Percentiles rank a stretch among this genome's conserved stretches.
Conservation (phyloP, 2,113 vertebrate species). For the Cisticola juncidis region DNA sequence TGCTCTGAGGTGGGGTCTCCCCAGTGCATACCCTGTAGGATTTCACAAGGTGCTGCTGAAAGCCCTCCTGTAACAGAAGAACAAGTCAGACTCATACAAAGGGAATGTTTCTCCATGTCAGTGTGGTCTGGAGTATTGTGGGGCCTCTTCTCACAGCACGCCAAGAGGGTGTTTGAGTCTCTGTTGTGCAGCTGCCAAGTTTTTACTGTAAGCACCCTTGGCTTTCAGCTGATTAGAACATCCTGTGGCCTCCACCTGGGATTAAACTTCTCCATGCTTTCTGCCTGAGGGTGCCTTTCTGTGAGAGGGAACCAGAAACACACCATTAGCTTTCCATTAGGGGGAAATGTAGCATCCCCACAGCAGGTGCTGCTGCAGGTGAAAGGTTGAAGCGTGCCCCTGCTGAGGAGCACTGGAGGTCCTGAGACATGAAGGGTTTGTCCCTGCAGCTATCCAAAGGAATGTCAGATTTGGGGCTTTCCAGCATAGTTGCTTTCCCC, state of each 20-base stretch:
- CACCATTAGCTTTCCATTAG: neutral
- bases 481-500: neutral
- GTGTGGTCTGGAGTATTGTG: neutral
- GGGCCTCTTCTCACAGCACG: neutral
- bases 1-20: neutral
- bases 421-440: neutral
- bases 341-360: neutral
- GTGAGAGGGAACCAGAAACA: neutral
- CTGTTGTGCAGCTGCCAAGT: neutral
- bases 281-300: neutral
- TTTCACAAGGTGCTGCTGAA: neutral
- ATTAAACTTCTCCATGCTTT: neutral
- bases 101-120: neutral
- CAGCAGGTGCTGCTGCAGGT: neutral
- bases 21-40: fast-evolving
- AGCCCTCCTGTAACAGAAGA: neutral
- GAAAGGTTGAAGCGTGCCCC: neutral
- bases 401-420: neutral
- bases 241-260: neutral
- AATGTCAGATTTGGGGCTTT: neutral
- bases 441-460: neutral
- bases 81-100: neutral
- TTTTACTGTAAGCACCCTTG: neutral
- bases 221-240: neutral
- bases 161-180: neutral